phyloP scores from a whole-genome alignment of 2,888 invertebrate species.

The Hypomecis atomaria region DNA sequence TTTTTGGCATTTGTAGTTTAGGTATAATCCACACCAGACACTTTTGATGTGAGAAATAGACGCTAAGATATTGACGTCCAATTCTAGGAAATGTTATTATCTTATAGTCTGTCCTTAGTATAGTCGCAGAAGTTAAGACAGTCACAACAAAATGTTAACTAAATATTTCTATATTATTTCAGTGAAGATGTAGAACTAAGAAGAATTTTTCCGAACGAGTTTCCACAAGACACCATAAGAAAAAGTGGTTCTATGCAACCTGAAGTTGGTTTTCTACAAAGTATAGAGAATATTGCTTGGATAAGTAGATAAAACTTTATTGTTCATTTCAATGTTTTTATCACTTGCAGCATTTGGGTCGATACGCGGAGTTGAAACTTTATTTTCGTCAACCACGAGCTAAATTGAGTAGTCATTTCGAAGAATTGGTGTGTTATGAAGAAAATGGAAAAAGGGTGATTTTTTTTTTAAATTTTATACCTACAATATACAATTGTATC shows the following conservation, averaged over 20 bases:
- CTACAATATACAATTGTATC: no score
- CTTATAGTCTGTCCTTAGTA: no score
- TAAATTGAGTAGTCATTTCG: constrained; percentile 70
- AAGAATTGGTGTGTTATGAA: constrained; percentile 69
- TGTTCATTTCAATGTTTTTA: constrained; percentile 54
- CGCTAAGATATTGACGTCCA: no score
- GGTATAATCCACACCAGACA: no score
- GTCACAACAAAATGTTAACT: background rate
- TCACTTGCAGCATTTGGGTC: constrained; percentile 66
- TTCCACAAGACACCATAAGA: constrained; percentile 72
- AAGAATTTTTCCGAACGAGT: constrained; percentile 74
- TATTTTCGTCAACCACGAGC: constrained; percentile 70
- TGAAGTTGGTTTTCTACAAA: constrained; percentile 58
- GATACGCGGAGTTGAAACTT: constrained; percentile 65
- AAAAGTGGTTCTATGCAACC: constrained; percentile 68
- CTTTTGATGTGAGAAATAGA: no score
- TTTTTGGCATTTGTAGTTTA: no score
- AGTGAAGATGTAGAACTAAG: constrained; percentile 77
- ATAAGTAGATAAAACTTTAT: no score
- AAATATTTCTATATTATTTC: constrained; percentile 29
- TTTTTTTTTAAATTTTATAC: background rate
- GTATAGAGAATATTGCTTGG: background rate
- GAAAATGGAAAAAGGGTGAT: constrained; percentile 64
- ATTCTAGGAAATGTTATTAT: no score
- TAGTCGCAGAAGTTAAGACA: no score